Conservation (phyloP, 1,140 invertebrate genomes). For the Micrasema longulum region DNA sequence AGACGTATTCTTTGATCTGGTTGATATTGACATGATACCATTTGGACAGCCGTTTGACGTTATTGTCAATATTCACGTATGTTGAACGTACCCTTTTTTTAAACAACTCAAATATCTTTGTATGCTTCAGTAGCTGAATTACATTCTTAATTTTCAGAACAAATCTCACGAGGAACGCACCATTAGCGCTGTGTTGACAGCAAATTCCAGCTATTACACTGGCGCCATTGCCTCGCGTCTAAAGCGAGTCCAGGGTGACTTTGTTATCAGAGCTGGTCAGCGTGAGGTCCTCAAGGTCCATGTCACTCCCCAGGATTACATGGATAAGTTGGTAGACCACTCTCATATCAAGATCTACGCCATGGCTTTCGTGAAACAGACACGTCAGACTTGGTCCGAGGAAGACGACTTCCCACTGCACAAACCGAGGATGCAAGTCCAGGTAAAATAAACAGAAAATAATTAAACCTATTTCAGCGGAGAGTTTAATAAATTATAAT, state of each 20-base stretch:
- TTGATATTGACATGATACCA: slow-evolving; percentile 75
- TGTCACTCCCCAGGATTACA: slow-evolving; percentile 71
- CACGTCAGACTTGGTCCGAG: slow-evolving; percentile 76
- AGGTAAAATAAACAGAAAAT: slow-evolving; percentile 57
- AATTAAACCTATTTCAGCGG: slow-evolving; percentile 9
- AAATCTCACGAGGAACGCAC: slow-evolving; percentile 73
- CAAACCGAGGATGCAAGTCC: slow-evolving; percentile 72
- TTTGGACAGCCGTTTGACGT: slow-evolving; percentile 77
- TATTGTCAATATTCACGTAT: slow-evolving; percentile 73
- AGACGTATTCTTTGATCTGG: slow-evolving; percentile 76
- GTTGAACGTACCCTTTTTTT: background rate
- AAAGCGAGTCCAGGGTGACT: slow-evolving; percentile 72
- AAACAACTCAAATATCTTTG: background rate
- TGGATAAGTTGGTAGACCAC: slow-evolving; percentile 77
- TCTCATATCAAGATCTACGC: slow-evolving; percentile 77
- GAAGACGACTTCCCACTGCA: slow-evolving; percentile 77
- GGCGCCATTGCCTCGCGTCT: slow-evolving; percentile 75
- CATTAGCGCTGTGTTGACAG: slow-evolving; percentile 72
- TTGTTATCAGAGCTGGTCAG: slow-evolving; percentile 69
- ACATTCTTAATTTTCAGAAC: slow-evolving; percentile 65
- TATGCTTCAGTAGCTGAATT: background rate
- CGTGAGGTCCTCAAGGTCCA: slow-evolving; percentile 69
- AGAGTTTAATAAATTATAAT: background rate
- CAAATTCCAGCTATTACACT: slow-evolving; percentile 77
- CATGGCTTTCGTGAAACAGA: slow-evolving; percentile 76